phyloP scores from a whole-genome alignment of 2,888 invertebrate genomes.

The Aphidoletes aphidimyza region DNA sequence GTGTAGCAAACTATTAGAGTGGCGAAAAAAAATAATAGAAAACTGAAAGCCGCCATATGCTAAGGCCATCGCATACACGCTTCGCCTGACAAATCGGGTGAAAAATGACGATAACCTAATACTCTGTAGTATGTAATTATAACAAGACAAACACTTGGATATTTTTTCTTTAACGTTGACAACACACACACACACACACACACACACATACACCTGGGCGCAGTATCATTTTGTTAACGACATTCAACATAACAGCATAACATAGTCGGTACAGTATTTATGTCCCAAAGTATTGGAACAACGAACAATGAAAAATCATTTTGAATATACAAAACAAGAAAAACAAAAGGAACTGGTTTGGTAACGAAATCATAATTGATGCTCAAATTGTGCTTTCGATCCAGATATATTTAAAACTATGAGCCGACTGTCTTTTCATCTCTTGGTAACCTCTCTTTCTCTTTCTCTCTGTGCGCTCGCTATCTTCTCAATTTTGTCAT shows the following conservation, averaged over 20 bases:
- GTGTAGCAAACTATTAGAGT: too few species aligned
- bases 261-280: too few species aligned
- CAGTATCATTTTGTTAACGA: too few species aligned
- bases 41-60: too few species aligned
- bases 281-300: not conserved
- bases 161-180: constrained; percentile 39
- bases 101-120: constrained; percentile 37
- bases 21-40: not conserved
- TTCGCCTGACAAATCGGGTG: constrained; percentile 4
- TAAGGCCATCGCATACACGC: too few species aligned
- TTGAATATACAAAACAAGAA: not conserved
- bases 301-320: not conserved
- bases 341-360: constrained; percentile 42
- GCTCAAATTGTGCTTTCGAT: constrained; percentile 27
- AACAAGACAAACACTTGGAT: constrained; percentile 3
- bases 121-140: constrained; percentile 43
- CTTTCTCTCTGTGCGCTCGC: too few species aligned
- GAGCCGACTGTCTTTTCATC: not conserved
- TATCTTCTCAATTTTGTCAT: not conserved
- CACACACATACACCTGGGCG: constrained; percentile 2
- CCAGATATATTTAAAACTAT: not conserved
- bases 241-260: too few species aligned
- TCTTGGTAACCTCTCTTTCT: too few species aligned
- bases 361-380: constrained; percentile 36
- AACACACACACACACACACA: constrained; percentile 1